phyloP scores from a whole-genome alignment of 2,113 vertebrate genomes.

The Lepisosteus oculatus region DNA sequence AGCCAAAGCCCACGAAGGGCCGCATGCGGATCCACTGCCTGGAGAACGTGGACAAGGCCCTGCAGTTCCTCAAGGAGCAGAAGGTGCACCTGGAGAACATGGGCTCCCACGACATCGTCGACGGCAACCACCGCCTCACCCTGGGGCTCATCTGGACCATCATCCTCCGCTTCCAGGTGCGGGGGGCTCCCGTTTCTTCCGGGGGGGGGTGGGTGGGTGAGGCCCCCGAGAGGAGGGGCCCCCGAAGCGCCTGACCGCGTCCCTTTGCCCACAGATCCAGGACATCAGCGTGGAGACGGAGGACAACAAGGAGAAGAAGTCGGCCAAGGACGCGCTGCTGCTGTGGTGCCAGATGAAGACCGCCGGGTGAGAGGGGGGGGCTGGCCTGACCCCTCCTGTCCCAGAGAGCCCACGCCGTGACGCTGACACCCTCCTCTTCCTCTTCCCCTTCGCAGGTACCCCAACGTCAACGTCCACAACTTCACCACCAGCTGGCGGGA shows the following conservation, averaged over 20 bases:
- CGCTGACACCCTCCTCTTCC: slow-evolving; percentile 5
- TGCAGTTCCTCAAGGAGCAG: slow-evolving; percentile 92
- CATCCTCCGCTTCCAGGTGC: slow-evolving; percentile 91
- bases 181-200: background rate
- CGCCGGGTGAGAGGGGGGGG: slow-evolving; percentile 72
- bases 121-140: slow-evolving; percentile 89
- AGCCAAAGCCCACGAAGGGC: slow-evolving; percentile 89
- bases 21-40: slow-evolving; percentile 93
- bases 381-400: no score
- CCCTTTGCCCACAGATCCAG: slow-evolving; percentile 73
- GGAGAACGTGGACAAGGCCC: slow-evolving; percentile 90
- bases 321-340: slow-evolving; percentile 88
- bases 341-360: slow-evolving; percentile 98
- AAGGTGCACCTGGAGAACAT: slow-evolving; percentile 91
- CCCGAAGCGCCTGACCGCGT: slow-evolving; percentile 10
- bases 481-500: slow-evolving; percentile 95
- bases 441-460: slow-evolving; percentile 69
- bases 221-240: slow-evolving; percentile 1
- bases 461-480: slow-evolving; percentile 91
- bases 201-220: fast-evolving
- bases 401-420: background rate
- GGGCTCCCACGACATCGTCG: slow-evolving; percentile 92
- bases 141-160: slow-evolving; percentile 93
- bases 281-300: slow-evolving; percentile 92
- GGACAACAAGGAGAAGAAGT: slow-evolving; percentile 92